Base-by-base conservation (phyloP, 2,888 invertebrate genomes). In the Stenotaenia linearis region DNA sequence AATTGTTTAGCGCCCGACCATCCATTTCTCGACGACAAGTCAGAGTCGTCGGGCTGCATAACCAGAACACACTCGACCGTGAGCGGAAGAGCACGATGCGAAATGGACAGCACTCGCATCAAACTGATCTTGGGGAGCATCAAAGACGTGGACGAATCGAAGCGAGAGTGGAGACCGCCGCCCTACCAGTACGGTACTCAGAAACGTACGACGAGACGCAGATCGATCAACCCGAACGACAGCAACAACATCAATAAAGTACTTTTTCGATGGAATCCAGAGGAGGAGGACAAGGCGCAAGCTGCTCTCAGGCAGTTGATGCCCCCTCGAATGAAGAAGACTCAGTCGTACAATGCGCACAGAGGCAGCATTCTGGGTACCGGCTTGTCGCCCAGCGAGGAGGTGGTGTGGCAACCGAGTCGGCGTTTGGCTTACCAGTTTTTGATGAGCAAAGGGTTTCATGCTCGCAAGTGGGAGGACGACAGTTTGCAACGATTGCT, bases 401-500 rank as follows among this genome's bases (percentile, higher is more conserved):
- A 75, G 9, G 76, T 75, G 35, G 32, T 75, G 25, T 75, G 76
- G 76, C 76, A 75, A 18, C 76, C 76, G 9, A 37, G 35, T 75
- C 37, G 37, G 4, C 76, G 76, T 21, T 32, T 75, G 76, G 76
- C 76, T 1, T 75, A 75, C 32, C 76, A 75, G 30, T 75, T 75
- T 32, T 9, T 75, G 12, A 75, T 75, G 76, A 75, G 15, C 18
- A 75, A 75, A 12, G 76, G 76, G 3, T 32, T 75, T 9, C 76
- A 75, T 15, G 76, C 32, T 75, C 76, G 32, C 32, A 32, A 37
- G 32, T 75, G 35, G 32, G 76, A 75, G n/a, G 76, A 75, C 9
- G 37, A 75, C 32, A 75, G 35, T 37, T 21, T 75, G 76, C 32
- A 75, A 18, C 25, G 35, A 37, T n/a, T 37, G 7, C 76, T 32